Conservation (phyloP, 1,140 invertebrate genomes). For the Ylistrum balloti region DNA sequence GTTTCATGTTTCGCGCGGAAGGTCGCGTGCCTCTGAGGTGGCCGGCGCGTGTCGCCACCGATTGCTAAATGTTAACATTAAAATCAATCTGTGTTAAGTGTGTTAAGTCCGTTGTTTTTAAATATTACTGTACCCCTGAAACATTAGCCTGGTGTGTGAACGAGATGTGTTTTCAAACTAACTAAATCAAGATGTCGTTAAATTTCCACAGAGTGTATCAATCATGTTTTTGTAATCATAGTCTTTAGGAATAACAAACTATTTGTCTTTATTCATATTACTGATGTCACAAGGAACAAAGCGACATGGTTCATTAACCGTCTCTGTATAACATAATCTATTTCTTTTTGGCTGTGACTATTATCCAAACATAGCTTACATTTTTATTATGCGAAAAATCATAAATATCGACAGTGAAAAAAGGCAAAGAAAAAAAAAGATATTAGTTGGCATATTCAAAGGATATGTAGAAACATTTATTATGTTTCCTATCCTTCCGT, state of each 20-base stretch:
- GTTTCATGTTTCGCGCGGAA: constrained; percentile 13
- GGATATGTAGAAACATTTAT: no score
- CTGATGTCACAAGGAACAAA: not conserved
- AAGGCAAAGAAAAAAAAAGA: no score
- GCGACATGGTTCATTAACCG: not conserved
- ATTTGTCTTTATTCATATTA: constrained; percentile 15
- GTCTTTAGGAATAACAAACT: constrained; percentile 2
- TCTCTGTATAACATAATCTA: not conserved
- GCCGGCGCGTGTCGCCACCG: constrained; percentile 19
- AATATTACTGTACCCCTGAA: not conserved
- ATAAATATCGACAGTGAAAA: no score
- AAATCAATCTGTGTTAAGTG: constrained; percentile 27
- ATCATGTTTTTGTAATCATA: not conserved
- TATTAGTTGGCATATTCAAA: no score
- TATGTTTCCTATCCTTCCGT: no score
- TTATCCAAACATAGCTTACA: no score
- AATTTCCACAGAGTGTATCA: constrained; percentile 1
- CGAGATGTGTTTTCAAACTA: constrained; percentile 23
- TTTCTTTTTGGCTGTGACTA: not conserved
- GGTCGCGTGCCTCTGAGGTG: constrained; percentile 29
- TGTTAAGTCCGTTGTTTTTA: constrained; percentile 17
- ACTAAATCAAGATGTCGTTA: not conserved
- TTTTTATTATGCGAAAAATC: no score
- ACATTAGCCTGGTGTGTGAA: not conserved
- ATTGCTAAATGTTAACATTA: constrained; percentile 27